Percentiles rank a stretch among this genome's conserved stretches.
Conservation (phyloP, 2,113 vertebrate genomes). For the Madoqua kirkii region DNA sequence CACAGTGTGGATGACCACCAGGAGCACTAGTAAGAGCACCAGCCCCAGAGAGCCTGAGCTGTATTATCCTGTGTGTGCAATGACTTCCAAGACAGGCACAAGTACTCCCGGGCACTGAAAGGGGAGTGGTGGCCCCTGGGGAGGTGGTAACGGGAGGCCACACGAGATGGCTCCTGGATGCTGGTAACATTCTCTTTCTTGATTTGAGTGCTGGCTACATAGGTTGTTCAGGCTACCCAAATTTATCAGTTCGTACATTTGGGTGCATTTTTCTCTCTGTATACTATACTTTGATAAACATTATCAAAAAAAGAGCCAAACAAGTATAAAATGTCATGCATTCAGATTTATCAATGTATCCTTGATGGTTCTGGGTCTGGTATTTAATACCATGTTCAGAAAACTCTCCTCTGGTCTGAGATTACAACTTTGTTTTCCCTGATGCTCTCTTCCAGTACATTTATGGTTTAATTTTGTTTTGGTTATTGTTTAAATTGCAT, state of each 20-base stretch:
- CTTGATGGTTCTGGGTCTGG: neutral
- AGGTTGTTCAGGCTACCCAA: neutral
- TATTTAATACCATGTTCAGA: neutral
- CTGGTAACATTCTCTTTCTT: neutral
- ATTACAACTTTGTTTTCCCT: neutral
- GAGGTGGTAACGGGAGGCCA: neutral
- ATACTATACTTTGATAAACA: neutral
- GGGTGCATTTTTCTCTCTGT: neutral
- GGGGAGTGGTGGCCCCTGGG: neutral
- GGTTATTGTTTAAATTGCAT: neutral
- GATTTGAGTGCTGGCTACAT: neutral
- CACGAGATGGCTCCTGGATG: neutral
- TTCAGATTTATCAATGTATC: neutral
- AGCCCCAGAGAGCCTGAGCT: too few species aligned
- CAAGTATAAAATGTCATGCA: neutral
- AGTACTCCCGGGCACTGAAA: neutral
- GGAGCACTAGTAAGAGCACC: neutral
- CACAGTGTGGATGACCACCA: neutral
- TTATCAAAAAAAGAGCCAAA: neutral
- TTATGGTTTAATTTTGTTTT: neutral
- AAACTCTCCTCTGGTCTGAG: neutral
- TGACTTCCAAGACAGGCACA: neutral
- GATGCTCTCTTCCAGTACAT: neutral
- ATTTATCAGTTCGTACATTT: neutral
- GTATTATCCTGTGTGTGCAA: fast-evolving